A percentile compares a stretch with the other conserved stretches of the same genome.
Evolutionary conservation across 2,888 invertebrate genomes (phyloP).

Genomic region (Drosophila glabriapex): DNA sequence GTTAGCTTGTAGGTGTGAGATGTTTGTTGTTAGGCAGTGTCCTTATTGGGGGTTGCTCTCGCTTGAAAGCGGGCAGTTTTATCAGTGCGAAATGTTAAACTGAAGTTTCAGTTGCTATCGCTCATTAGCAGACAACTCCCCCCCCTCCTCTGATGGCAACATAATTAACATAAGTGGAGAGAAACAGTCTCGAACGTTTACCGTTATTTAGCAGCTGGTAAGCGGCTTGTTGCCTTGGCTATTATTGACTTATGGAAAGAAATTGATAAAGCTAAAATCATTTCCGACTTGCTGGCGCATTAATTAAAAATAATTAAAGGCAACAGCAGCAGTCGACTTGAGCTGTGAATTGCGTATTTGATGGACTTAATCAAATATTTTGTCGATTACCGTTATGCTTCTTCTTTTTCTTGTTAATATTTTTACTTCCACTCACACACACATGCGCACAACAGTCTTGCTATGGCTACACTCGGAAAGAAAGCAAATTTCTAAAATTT

Average conservation of each 20-base stretch:
- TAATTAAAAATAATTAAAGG: conserved; percentile 70
- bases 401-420: conserved; percentile 15
- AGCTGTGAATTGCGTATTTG: conserved; percentile 56
- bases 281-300: conserved; percentile 54
- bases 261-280: conserved; percentile 59
- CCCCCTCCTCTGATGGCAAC: conserved; percentile 16
- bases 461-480: conserved; percentile 16
- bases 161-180: conserved; percentile 66
- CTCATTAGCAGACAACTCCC: conserved; percentile 65
- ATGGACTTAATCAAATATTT: conserved; percentile 54
- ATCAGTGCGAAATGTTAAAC: conserved; percentile 32
- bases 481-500: neutral
- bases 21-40: neutral
- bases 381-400: conserved; percentile 5
- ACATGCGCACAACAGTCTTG: conserved; percentile 12
- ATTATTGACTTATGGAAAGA: conserved; percentile 9
- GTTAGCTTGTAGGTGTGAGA: conserved; percentile 1
- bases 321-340: conserved; percentile 13
- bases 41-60: conserved; percentile 21
- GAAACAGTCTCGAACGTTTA: conserved; percentile 13
- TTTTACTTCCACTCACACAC: neutral
- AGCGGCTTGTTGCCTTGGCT: conserved; percentile 32
- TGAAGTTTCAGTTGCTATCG: conserved; percentile 64
- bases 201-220: conserved; percentile 61
- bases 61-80: neutral